Base-by-base conservation (phyloP, 2,888 invertebrate species). In the Eudemis profundana region DNA sequence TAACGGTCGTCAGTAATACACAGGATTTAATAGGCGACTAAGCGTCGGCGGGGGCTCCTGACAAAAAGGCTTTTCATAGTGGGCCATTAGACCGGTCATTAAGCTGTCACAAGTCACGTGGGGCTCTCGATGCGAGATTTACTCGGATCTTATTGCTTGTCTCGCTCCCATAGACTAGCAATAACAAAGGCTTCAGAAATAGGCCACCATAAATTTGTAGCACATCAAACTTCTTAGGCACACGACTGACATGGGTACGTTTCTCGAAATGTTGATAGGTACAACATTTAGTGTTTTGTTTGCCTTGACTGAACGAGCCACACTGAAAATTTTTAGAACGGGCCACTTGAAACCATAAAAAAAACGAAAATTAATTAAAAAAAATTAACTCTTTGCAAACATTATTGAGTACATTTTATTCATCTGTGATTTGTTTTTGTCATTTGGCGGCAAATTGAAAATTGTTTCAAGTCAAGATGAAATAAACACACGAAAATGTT, bases 71-170 rank as follows among this genome's bases (percentile, higher is more conserved):
- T 72, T 76, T 74, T 69, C 68, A 73, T 73, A 74, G 73, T 70
- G 72, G 73, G 67, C 79, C 78, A 81, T 82, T 84, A 81, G 77
- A 74, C 69, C 70, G 73, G 74, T 79, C 81, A 80, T 85, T 82
- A 83, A 77, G 78, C 75, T 78, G 79, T 76, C 78, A 79, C 77
- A 73, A 76, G 74, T 74, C 76, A 78, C 75, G 77, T 73, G 73
- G 74, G 72, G 76, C 76, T 75, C 74, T 75, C 75, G 73, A 75
- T 72, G 74, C 72, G 64, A 69, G 71, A 72, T 72, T 72, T 73
- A 72, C 66, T 67, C 72, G 63, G 68, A 67, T 61, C 64, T 68
- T 62, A 63, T 67, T 59, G 50, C 63, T 63, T 49, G 59, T 57
- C 61, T 66, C 59, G 46, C 63, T 44, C 51, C 19, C 5, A 14